phyloP scores from a whole-genome alignment of 2,797 vertebrate genomes.

The Girardinus metallicus region DNA sequence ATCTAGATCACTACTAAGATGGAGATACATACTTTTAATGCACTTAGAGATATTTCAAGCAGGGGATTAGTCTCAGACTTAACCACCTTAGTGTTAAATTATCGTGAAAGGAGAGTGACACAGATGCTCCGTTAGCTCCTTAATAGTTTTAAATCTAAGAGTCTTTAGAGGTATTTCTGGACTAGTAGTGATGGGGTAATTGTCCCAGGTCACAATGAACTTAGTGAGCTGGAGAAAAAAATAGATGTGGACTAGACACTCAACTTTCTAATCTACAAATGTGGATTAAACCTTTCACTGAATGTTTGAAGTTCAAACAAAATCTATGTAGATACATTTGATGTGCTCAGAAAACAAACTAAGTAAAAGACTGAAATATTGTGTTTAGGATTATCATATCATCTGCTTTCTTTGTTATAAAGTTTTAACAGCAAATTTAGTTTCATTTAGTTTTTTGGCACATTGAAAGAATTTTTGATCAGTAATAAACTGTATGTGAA shows the following conservation, averaged over 20 bases:
- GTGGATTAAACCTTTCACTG: not conserved
- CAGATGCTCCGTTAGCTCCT: constrained; percentile 39
- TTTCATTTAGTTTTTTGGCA: not conserved
- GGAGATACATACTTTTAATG: constrained; percentile 15
- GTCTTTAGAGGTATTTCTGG: constrained; percentile 67
- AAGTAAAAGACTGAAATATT: not conserved
- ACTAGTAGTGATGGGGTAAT: constrained; percentile 3
- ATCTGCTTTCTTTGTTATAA: not conserved
- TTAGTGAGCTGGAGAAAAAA: not conserved
- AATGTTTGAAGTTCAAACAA: not conserved
- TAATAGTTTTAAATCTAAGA: constrained; percentile 79
- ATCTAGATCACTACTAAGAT: constrained; percentile 16
- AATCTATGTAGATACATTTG: not conserved
- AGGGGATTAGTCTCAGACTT: constrained; percentile 47
- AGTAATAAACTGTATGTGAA: not conserved
- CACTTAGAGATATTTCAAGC: constrained; percentile 38
- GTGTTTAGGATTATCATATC: not conserved
- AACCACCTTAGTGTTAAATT: constrained; percentile 52
- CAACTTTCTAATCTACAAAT: not conserved
- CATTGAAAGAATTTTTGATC: not conserved
- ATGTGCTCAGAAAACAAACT: not conserved
- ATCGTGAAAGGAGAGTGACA: constrained; percentile 32
- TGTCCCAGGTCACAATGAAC: not conserved
- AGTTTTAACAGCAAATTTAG: not conserved
- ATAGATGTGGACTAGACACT: not conserved